Evolutionary conservation across 1,140 invertebrate species (phyloP), one percentile per base, ranked within the genome.

Genomic region (Drosophila orena): DNA sequence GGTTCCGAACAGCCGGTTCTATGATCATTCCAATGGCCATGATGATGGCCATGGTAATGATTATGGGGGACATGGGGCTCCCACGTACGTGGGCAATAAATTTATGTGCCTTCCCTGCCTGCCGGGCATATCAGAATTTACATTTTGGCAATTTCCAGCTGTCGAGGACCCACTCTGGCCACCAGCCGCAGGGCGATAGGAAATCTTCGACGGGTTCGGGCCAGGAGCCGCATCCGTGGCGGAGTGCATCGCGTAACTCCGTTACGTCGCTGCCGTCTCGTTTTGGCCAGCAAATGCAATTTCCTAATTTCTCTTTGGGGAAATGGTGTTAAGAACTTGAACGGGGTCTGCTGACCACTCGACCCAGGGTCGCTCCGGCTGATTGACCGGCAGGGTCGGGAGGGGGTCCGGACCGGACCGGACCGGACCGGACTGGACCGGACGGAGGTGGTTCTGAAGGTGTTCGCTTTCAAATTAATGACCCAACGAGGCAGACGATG

Each of bases 261-360:
- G 84, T 77, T 68, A 65, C 71, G 59, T 59, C 44, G 64, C 60
- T 56, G 74, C 65, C 47, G 60, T 46, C 66, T 59, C 68, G 61
- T 59, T 74, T 66, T 61, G 77, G 77, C 76, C 71, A 58, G 79
- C 72, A 88, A 91, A 91, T 91, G 88, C 88, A 91, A 91, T 91
- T 91, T 91, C 88, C 88, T 91, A 91, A 91, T 91, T 90, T 90
- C 88, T 77, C 88, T 77, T 74, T 81, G 53, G 88, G 88, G 88
- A 91, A 90, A 90, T 86, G 81, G 68, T 38, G 84, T 68, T 68
- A 84, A 89, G 85, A 85, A 79, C 69, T 40, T 69, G 57, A 55
- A 57, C 56, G 54, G 77, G 55, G 10, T 22, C 30, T 30, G 44
- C 64, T 65, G 46, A 65, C 64, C 64, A 64, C 60, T 44, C 17